Percentiles rank a stretch among this genome's conserved stretches.
Conservation (phyloP, 92 coral and sea anemone genomes). For the Actinernus sp. region DNA sequence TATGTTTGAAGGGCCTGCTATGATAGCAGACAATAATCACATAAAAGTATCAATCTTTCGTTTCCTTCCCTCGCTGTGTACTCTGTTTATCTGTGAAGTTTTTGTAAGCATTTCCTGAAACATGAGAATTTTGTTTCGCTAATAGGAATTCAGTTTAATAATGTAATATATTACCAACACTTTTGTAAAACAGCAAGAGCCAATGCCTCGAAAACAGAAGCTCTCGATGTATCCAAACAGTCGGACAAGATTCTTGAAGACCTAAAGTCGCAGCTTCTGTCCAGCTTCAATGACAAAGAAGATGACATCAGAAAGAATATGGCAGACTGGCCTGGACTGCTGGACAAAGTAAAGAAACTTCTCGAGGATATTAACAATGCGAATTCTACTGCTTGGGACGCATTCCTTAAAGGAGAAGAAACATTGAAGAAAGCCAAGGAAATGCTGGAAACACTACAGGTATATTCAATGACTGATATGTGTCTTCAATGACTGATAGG, state of each 20-base stretch:
- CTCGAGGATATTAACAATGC: conserved; percentile 75
- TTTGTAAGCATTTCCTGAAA: too few relatives aligned
- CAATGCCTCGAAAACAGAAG: conserved; percentile 54
- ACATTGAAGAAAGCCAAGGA: conserved; percentile 72
- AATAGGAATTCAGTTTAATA: too few relatives aligned
- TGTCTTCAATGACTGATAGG: too few relatives aligned
- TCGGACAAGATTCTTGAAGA: conserved; percentile 65
- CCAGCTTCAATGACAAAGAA: conserved; percentile 70
- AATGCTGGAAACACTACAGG: conserved; percentile 72
- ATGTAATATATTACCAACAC: too few relatives aligned
- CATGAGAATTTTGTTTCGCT: too few relatives aligned
- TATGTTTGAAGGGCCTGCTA: too few relatives aligned
- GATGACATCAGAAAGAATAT: conserved; percentile 86
- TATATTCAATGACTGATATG: too few relatives aligned
- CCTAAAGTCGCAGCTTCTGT: conserved; percentile 64
- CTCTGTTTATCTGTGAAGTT: too few relatives aligned
- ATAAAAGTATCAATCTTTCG: too few relatives aligned
- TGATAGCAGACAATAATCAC: too few relatives aligned
- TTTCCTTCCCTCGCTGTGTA: too few relatives aligned
- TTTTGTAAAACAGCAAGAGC: conserved; percentile 32
- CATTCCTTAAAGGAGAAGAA: conserved; percentile 84
- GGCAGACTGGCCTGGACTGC: conserved; percentile 84
- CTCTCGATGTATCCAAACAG: conserved; percentile 35
- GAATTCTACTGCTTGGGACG: conserved; percentile 88
- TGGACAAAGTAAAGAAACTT: conserved; percentile 67